Base-by-base conservation (phyloP, 2,888 invertebrate species). In the Meandrusa payeni region DNA sequence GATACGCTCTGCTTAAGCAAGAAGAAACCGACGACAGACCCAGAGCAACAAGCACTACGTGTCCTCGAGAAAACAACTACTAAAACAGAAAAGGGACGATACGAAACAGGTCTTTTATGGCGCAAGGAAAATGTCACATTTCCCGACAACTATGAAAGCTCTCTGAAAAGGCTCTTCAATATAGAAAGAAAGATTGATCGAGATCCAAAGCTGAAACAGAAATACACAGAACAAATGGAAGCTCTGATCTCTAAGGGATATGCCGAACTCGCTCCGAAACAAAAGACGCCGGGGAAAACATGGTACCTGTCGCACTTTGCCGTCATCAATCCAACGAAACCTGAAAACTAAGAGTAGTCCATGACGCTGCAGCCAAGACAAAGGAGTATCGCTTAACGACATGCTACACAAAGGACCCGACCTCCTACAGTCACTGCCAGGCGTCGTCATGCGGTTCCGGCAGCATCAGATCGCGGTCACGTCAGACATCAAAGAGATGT, bases 391-490 rank as follows among this genome's bases (percentile, higher is more conserved):
- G 0, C 47, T 6, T 42, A 71, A 71, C 41, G 58, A 58, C 5
- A 19, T 52, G 2, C 34, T 76, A 3, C 19, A 70, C 2, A 54
- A 51, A 10, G 70, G 70, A 0, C 69, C 72, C 0, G 67, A 70
- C 22, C 34, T 66, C 2, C 46, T 69, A 2, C 48, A 52, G 5
- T 54, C 64, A 3, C 42, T 76, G 31, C 23, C 56, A 1, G 61
- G 64, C 1, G 57, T 71, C 0, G 12, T 76, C 5, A 54, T n/a
- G 3, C 19, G 31, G 11, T 32, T 32, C 6, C 12, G 31, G 3
- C 15, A 31, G 15, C 3, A 20, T 2, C 15, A 17, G 2, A 6
- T 19, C 2, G 31, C 19, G 13, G 31, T 31, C 19, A 15, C 19
- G 5, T 7, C 31, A 5, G 31, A 31, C 15, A 31, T 17, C 13